Evolutionary conservation across 2,113 vertebrate genomes (phyloP), one percentile per base, ranked within the genome.

Genomic region (Perca flavescens): DNA sequence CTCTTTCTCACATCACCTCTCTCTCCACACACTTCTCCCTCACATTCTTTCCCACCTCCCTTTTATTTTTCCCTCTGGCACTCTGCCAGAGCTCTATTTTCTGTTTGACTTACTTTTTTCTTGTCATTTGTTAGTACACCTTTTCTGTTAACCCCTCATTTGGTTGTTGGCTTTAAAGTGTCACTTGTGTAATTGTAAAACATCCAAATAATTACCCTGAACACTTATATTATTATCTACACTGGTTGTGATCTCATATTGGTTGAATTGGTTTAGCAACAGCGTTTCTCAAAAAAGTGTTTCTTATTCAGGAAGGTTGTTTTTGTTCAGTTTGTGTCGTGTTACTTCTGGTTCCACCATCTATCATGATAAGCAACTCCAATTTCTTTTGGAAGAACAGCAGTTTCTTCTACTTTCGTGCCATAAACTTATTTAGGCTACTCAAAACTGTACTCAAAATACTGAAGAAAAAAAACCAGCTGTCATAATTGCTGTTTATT

Each of bases 51-150:
- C 25, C 3, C 46, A 65, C 17, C 19, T 34, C 19, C 21, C 13
- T 5, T 49, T 68, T 17, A 53, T 61, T 28, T 47, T 58, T 12
- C 52, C 31, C 25, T 65, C 14, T 50, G 60, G 36, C 68, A 3
- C 62, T 71, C 49, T 65, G 47, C 36, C 46, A 21, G 53, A 82
- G 6, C 22, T 76, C 50, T 16, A 17, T 66, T 74, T 21, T 50
- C 1, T 25, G 21, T 70, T 22, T 47, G 17, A 34, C 21, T 36
- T 40, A 28, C 47, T 40, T 40, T 53, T 63, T 34, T 28, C 2
- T 28, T 64, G 34, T 64, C 43, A 19, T 43, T 54, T 21, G 11
- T 66, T 3, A 14, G 49, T 43, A 10, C 1, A 21, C 34, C 3
- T 28, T 76, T 65, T 76, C 22, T 65, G 22, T 46, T 22, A 46